Conservation (phyloP, 2,797 vertebrate species). For the Pipistrellus pygmaeus region DNA sequence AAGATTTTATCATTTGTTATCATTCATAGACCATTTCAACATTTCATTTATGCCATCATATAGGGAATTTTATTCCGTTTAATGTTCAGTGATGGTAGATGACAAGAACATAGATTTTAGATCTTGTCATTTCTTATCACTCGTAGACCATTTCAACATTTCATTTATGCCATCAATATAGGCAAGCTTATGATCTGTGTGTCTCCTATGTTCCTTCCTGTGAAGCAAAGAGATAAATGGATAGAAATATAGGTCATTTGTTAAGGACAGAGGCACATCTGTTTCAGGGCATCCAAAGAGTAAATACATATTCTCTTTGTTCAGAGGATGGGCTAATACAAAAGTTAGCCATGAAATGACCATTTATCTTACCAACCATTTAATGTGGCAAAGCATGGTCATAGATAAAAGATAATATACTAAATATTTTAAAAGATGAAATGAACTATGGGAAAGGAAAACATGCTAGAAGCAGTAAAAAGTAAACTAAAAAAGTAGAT, state of each 20-base stretch:
- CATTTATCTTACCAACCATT: background rate
- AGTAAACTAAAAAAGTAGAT: background rate
- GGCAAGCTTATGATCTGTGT: background rate
- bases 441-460: conserved; percentile 29
- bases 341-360: background rate
- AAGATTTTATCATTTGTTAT: background rate
- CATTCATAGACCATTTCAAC: background rate
- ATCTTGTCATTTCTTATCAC: background rate
- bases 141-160: background rate
- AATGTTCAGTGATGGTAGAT: background rate
- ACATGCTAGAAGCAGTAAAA: background rate
- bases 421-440: background rate
- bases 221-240: background rate
- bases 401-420: background rate
- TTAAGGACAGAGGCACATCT: background rate
- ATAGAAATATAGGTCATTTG: background rate
- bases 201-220: background rate
- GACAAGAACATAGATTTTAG: conserved; percentile 21
- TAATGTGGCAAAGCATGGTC: background rate
- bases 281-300: background rate
- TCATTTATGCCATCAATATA: background rate
- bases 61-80: background rate
- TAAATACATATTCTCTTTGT: background rate
- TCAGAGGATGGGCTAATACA: background rate
- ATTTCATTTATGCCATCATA: background rate